Conservation (phyloP, 1,140 invertebrate genomes). For the Drosophila lacteicornis region DNA sequence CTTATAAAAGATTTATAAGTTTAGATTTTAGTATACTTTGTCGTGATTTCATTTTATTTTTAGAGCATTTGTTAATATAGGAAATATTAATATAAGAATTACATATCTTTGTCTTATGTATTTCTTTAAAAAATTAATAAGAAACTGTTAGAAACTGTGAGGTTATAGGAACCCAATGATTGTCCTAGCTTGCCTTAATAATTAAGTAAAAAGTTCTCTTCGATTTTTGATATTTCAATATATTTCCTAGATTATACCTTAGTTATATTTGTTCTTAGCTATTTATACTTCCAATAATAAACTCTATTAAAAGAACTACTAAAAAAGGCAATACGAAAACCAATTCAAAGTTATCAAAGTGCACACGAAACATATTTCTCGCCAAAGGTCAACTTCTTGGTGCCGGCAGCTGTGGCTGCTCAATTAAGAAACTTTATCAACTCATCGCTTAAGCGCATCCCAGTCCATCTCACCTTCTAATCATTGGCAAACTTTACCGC, state of each 20-base stretch:
- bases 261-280: neutral
- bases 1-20: neutral
- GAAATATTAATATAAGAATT: no score
- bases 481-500: constrained; percentile 28
- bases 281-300: no score
- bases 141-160: no score
- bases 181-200: neutral
- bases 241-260: neutral
- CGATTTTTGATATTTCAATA: neutral
- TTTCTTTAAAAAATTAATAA: no score
- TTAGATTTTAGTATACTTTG: no score
- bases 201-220: neutral
- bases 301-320: neutral
- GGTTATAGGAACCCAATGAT: no score
- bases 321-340: no score
- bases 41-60: no score
- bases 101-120: no score
- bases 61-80: no score
- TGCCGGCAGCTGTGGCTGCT: constrained; percentile 4
- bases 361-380: constrained; percentile 3
- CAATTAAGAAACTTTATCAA: constrained; percentile 33
- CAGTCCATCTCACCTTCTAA: neutral
- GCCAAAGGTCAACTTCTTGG: constrained; percentile 5
- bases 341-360: neutral
- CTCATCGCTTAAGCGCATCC: constrained; percentile 23